These are phyloP conservation scores for Tragopan temminckii DNA, from an alignment of 2,797 vertebrate genomes.

Conservation along the genomic window DNA sequence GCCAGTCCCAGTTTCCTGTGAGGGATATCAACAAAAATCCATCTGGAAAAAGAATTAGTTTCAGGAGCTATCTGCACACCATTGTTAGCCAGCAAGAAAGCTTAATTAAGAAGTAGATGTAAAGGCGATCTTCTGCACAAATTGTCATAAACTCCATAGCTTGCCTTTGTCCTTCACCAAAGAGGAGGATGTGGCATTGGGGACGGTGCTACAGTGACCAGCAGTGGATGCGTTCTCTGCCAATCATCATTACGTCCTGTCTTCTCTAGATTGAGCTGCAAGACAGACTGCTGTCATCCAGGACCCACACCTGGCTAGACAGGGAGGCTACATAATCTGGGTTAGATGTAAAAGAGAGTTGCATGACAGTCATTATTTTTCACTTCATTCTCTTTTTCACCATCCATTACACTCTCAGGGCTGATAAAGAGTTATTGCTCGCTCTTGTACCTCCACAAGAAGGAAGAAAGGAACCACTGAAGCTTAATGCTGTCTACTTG, in stretches of 20 bases:
- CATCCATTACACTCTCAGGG: slow-evolving; percentile 49
- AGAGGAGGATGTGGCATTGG: slow-evolving; percentile 4
- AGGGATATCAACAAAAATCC: not conserved
- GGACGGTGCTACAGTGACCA: not conserved
- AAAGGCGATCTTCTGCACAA: slow-evolving; percentile 9
- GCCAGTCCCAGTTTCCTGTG: not conserved
- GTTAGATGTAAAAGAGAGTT: slow-evolving; percentile 65
- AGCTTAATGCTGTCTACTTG: slow-evolving; percentile 2
- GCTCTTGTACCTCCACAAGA: slow-evolving; percentile 36
- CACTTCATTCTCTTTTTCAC: slow-evolving; percentile 51
- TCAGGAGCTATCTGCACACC: not conserved
- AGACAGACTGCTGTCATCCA: slow-evolving; percentile 73
- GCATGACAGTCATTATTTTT: slow-evolving; percentile 53
- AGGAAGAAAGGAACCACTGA: slow-evolving; percentile 45
- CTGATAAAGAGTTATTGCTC: slow-evolving; percentile 34
- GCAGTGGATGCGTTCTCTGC: slow-evolving; percentile 52
- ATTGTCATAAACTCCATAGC: not conserved
- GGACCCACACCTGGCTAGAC: slow-evolving; percentile 66
- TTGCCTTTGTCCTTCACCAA: not conserved
- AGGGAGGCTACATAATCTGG: slow-evolving; percentile 69
- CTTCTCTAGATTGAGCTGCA: slow-evolving; percentile 75
- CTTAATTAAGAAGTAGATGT: not conserved
- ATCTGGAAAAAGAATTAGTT: not conserved
- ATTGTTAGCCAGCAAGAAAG: slow-evolving; percentile 20
- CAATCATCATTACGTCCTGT: slow-evolving; percentile 69